A percentile compares a stretch with the other conserved stretches of the same genome.
phyloP scores from a whole-genome alignment of 2,797 vertebrate genomes.

The Ctenosaura bakeri region DNA sequence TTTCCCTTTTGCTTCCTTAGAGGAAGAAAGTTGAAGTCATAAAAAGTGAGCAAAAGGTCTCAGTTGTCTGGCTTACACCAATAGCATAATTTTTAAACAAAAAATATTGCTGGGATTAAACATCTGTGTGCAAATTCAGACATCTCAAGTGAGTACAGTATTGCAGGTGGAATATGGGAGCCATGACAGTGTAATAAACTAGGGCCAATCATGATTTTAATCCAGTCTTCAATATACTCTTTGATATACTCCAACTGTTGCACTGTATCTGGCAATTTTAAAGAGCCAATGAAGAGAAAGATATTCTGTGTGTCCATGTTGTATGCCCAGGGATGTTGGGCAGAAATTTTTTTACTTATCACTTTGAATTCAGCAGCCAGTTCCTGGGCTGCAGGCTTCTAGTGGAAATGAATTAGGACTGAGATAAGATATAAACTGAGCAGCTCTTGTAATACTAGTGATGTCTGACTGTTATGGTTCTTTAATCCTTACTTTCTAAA shows the following conservation, averaged over 20 bases:
- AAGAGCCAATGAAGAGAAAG: too few species aligned
- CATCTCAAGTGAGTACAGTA: too few species aligned
- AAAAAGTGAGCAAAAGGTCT: not conserved
- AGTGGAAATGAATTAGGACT: slow-evolving; percentile 1
- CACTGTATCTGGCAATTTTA: too few species aligned
- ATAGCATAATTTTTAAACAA: not conserved
- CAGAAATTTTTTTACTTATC: too few species aligned
- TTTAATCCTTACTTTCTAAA: not conserved
- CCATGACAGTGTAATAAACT: too few species aligned
- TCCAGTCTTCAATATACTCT: too few species aligned
- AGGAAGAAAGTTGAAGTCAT: not conserved
- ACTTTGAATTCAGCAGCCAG: not conserved
- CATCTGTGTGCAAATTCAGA: not conserved
- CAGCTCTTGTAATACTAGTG: not conserved
- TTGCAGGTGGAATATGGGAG: too few species aligned
- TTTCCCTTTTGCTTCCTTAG: not conserved
- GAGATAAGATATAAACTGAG: not conserved
- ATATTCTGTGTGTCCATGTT: too few species aligned
- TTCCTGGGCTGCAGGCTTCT: not conserved
- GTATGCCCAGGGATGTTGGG: too few species aligned
- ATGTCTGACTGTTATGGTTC: not conserved
- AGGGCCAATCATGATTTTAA: too few species aligned
- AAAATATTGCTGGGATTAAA: not conserved
- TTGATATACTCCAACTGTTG: too few species aligned
- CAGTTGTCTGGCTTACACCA: not conserved